Percentiles rank a stretch among this genome's conserved stretches.
Conservation (phyloP, 2,888 invertebrate species). For the Coleophora deauratella region DNA sequence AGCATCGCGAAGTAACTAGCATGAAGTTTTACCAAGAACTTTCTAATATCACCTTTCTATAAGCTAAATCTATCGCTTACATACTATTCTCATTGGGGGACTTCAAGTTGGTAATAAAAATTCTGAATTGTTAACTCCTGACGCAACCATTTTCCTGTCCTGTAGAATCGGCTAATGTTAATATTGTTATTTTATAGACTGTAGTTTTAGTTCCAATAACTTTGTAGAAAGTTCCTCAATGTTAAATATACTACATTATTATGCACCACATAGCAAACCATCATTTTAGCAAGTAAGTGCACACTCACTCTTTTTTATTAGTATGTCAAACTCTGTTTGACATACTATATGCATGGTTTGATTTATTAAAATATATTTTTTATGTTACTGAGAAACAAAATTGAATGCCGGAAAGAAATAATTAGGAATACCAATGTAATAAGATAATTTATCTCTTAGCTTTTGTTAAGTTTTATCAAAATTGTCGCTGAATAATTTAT, state of each 20-base stretch:
- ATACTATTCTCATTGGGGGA: constrained; percentile 69
- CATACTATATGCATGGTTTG: constrained; percentile 18
- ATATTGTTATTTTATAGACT: constrained; percentile 13
- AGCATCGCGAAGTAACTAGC: constrained; percentile 69
- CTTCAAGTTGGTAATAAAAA: constrained; percentile 62
- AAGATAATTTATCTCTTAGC: no score
- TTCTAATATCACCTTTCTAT: constrained; percentile 65
- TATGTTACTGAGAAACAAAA: neutral
- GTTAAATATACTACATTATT: constrained; percentile 41
- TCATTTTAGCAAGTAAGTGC: constrained; percentile 43
- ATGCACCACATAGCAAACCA: constrained; percentile 57
- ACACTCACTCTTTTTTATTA: constrained; percentile 23
- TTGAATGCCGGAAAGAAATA: no score
- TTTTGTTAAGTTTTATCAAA: no score
- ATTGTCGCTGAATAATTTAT: neutral
- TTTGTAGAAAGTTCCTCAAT: constrained; percentile 66
- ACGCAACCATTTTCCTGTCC: constrained; percentile 68
- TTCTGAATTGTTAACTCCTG: constrained; percentile 72
- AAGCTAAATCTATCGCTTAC: constrained; percentile 66
- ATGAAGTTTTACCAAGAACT: constrained; percentile 47
- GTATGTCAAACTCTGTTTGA: constrained; percentile 17
- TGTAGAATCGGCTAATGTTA: constrained; percentile 45
- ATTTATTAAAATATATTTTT: neutral
- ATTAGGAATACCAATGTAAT: no score
- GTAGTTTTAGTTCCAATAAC: constrained; percentile 18